These are phyloP conservation scores for Orchestia grillus DNA, from an alignment of 1,140 invertebrate genomes.

Conservation along the genomic window DNA sequence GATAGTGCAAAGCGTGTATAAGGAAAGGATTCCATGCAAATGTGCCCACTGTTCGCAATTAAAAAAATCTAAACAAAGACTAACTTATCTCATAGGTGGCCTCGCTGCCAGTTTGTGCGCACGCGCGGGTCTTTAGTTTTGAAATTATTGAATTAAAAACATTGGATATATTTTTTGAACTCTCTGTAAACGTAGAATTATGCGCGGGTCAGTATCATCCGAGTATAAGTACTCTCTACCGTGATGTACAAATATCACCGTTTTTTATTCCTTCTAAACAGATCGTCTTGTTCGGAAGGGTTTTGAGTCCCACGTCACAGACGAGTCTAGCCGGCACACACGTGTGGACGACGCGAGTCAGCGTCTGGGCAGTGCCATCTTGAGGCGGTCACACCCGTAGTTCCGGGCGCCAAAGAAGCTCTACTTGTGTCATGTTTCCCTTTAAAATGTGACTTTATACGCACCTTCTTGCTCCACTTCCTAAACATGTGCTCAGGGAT, in stretches of 20 bases:
- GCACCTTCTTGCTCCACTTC: not conserved
- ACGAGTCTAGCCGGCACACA: not conserved
- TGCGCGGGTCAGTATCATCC: not conserved
- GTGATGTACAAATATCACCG: not conserved
- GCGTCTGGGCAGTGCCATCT: not conserved
- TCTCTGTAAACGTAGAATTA: not conserved
- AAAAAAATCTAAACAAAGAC: too few species aligned
- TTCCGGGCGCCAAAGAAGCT: not conserved
- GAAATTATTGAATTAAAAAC: too few species aligned
- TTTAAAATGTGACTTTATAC: not conserved
- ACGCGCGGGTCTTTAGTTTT: too few species aligned
- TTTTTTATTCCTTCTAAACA: not conserved
- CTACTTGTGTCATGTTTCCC: not conserved
- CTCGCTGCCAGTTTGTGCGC: too few species aligned
- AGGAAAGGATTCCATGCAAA: too few species aligned
- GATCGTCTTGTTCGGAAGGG: not conserved
- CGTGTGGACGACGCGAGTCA: not conserved
- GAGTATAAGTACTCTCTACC: not conserved
- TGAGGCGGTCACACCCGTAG: not conserved
- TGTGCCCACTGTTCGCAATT: too few species aligned
- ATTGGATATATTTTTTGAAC: too few species aligned
- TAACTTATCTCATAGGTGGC: too few species aligned
- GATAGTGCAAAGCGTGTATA: too few species aligned
- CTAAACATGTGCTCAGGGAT: not conserved
- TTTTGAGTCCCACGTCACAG: not conserved